Conservation (phyloP, 2,797 vertebrate species). For the Rhinella marina region DNA sequence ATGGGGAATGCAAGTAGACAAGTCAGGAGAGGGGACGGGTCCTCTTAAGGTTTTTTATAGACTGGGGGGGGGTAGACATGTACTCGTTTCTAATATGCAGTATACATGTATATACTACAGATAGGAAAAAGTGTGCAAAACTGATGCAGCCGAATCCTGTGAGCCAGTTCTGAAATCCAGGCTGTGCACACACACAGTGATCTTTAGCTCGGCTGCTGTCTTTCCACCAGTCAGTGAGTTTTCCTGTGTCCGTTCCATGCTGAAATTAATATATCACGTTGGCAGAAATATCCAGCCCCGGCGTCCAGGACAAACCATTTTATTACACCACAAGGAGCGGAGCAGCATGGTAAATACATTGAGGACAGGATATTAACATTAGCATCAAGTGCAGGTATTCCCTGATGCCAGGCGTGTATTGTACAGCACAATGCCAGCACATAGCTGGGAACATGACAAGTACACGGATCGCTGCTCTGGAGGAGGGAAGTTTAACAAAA, state of each 20-base stretch:
- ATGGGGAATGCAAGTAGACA: too few relatives aligned
- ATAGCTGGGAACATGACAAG: neutral
- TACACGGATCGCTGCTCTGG: too few relatives aligned
- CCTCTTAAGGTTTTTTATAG: too few relatives aligned
- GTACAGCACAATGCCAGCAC: neutral
- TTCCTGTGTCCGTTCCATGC: constrained; percentile 17
- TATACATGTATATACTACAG: neutral
- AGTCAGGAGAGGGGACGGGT: too few relatives aligned
- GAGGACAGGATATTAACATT: constrained; percentile 37
- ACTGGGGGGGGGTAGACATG: too few relatives aligned
- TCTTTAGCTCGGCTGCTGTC: neutral
- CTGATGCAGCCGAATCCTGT: neutral
- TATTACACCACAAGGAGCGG: constrained; percentile 13
- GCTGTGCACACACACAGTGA: neutral
- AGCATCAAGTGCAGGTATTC: neutral
- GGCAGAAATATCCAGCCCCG: neutral
- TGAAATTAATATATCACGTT: constrained; percentile 12
- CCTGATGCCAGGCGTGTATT: neutral
- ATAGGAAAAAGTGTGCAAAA: neutral
- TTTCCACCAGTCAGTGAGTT: neutral
- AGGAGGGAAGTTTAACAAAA: too few relatives aligned
- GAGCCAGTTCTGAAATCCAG: neutral
- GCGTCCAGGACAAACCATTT: constrained; percentile 1
- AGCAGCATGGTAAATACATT: constrained; percentile 18
- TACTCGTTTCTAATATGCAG: neutral